Evolutionary conservation across 2,888 invertebrate genomes (phyloP).

Genomic region (Coenonympha arcania): DNA sequence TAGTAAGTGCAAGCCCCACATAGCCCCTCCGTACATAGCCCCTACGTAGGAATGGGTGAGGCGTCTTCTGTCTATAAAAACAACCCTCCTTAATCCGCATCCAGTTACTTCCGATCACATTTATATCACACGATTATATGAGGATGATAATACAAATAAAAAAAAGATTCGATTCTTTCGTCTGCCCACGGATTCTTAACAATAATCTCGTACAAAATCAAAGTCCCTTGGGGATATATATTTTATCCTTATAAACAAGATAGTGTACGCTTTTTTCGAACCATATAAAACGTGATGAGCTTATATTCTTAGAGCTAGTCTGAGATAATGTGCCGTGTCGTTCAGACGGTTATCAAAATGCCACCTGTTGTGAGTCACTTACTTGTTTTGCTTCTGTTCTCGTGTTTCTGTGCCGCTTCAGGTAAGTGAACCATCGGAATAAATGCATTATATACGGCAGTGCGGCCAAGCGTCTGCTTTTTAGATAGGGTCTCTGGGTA

Average conservation of each 20-base stretch:
- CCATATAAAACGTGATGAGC: slow-evolving; percentile 14
- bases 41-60: too few species aligned
- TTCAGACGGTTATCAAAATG: slow-evolving; percentile 15
- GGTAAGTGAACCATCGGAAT: slow-evolving; percentile 7
- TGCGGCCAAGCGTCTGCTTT: too few species aligned
- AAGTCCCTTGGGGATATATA: neutral
- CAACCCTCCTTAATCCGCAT: too few species aligned
- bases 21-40: too few species aligned
- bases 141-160: neutral
- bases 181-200: neutral
- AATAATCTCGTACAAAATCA: too few species aligned
- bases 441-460: too few species aligned
- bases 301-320: slow-evolving; percentile 10
- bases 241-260: neutral
- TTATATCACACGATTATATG: too few species aligned
- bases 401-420: slow-evolving; percentile 1
- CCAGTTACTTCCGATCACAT: too few species aligned
- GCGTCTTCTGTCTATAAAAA: too few species aligned
- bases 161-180: neutral
- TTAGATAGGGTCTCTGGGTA: too few species aligned
- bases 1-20: too few species aligned
- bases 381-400: slow-evolving; percentile 9
- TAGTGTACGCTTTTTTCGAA: slow-evolving; percentile 7
- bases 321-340: slow-evolving; percentile 10
- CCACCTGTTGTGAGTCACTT: slow-evolving; percentile 10